Conservation (phyloP, 2,113 vertebrate genomes). For the Jacana jacana region DNA sequence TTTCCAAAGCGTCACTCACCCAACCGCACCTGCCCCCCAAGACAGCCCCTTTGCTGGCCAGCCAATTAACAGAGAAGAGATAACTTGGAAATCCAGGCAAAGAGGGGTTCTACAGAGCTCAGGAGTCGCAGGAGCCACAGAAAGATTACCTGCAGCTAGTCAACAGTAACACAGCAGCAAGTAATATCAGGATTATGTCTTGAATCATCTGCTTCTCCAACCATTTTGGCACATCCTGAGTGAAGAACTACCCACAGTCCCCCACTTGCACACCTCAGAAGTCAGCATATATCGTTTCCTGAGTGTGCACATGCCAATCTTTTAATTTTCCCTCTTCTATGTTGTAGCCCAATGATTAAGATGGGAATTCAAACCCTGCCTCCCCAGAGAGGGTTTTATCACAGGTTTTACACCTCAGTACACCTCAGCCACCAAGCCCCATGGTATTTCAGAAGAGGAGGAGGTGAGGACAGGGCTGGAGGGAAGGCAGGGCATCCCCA, state of each 20-base stretch:
- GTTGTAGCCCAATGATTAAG: neutral
- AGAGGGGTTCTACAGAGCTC: fast-evolving
- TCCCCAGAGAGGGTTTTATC: neutral
- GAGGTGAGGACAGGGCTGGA: neutral
- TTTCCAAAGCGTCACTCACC: neutral
- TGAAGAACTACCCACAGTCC: neutral
- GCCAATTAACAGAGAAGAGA: neutral
- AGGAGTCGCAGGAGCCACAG: neutral
- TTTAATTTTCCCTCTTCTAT: neutral
- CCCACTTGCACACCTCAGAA: neutral
- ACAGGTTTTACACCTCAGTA: neutral
- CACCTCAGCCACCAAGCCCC: neutral
- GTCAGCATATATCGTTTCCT: neutral
- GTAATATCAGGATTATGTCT: neutral
- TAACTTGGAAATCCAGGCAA: fast-evolving
- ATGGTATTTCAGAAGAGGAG: neutral
- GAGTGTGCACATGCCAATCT: neutral
- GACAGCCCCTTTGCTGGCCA: neutral
- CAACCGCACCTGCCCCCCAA: neutral
- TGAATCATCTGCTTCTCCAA: neutral
- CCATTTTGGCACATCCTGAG: neutral
- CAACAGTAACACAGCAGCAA: neutral
- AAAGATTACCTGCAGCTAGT: neutral
- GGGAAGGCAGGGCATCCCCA: neutral
- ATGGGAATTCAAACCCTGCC: neutral